phyloP scores from a whole-genome alignment of 2,888 invertebrate genomes.

The Microctonus aethiopoides region DNA sequence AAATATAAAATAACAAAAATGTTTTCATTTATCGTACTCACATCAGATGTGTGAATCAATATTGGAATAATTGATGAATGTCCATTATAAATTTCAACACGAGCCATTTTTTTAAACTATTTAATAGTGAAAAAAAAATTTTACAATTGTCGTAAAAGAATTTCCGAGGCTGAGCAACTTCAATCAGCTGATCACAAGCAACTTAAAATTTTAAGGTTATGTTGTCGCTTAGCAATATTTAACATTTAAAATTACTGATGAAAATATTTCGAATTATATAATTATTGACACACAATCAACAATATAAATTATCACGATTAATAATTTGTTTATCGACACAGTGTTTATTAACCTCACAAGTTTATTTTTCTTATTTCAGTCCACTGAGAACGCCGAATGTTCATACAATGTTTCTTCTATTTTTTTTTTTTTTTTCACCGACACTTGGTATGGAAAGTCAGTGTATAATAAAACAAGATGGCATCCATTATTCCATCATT shows the following conservation, averaged over 20 bases:
- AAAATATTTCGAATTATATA: neutral
- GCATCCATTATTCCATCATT: no score
- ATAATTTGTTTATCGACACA: no score
- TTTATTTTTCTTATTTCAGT: no score
- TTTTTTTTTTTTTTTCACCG: no score
- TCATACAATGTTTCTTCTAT: no score
- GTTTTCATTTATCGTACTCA: neutral
- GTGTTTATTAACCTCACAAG: no score
- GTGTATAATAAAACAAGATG: no score
- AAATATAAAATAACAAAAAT: neutral
- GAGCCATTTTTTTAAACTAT: constrained; percentile 44
- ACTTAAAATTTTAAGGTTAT: neutral
- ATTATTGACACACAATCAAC: no score
- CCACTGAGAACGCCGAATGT: no score
- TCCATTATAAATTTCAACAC: constrained; percentile 38
- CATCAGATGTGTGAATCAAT: neutral
- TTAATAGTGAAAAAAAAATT: no score
- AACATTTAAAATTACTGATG: neutral
- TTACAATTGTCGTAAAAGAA: neutral
- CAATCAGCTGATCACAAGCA: neutral
- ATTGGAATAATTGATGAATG: constrained; percentile 14
- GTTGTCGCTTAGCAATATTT: neutral
- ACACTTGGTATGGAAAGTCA: no score
- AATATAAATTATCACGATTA: no score
- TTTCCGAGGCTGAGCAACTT: neutral